These are phyloP conservation scores for Gobiocypris rarus DNA, from an alignment of 2,113 vertebrate genomes.

Conservation along the genomic window DNA sequence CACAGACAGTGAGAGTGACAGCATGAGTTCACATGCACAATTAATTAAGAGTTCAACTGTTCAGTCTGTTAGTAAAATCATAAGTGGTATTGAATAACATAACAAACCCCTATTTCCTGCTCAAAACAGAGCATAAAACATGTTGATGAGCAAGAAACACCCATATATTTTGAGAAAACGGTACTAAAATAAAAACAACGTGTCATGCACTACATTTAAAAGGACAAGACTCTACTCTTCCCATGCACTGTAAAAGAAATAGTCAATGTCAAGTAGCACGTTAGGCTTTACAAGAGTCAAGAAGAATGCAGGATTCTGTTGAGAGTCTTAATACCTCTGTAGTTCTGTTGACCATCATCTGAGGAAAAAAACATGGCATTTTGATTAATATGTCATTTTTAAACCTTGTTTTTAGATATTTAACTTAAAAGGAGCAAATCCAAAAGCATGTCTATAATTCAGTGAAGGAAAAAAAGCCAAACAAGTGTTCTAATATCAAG, in stretches of 20 bases:
- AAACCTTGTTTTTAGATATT: neutral
- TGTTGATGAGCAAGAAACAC: constrained; percentile 7
- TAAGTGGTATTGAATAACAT: neutral
- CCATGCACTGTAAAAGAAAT: constrained; percentile 36
- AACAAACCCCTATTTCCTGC: neutral
- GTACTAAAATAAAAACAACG: constrained; percentile 32
- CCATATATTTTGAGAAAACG: neutral
- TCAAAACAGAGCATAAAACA: neutral
- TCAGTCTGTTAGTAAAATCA: constrained; percentile 14
- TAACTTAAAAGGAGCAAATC: neutral
- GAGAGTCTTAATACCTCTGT: constrained; percentile 88
- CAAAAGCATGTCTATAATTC: neutral
- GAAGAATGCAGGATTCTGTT: constrained; percentile 15
- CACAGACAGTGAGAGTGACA: constrained; percentile 8
- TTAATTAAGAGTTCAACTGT: neutral
- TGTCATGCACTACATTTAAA: constrained; percentile 10
- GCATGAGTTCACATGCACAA: constrained; percentile 7
- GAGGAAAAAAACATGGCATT: constrained; percentile 65
- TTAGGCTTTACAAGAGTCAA: neutral
- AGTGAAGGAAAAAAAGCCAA: neutral
- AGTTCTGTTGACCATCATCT: constrained; percentile 99
- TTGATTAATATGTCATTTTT: neutral
- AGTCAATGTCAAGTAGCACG: neutral
- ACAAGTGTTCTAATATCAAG: neutral
- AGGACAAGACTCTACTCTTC: constrained; percentile 15